These are phyloP conservation scores for Dendrolimus houi DNA, from an alignment of 2,888 invertebrate genomes.

Conservation along the genomic window DNA sequence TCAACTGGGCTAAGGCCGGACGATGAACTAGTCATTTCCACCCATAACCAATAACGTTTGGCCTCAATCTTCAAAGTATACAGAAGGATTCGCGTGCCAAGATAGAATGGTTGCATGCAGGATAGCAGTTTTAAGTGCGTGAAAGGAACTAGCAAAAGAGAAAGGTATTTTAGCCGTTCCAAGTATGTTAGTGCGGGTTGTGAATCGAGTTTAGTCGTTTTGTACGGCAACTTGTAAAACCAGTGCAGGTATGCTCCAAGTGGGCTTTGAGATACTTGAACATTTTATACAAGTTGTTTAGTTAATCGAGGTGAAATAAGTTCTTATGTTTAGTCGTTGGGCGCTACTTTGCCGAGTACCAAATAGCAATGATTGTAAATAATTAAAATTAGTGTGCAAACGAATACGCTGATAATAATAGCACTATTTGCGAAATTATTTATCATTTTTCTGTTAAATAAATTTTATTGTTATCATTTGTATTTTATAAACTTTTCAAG, in stretches of 20 bases:
- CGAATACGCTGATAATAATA: too few species aligned
- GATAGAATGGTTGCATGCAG: constrained; percentile 23
- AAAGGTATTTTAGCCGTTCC: constrained; percentile 37
- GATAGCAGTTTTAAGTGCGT: constrained; percentile 33
- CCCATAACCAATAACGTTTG: neutral
- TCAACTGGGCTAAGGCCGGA: constrained; percentile 71
- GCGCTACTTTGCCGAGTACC: too few species aligned
- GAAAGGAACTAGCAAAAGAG: constrained; percentile 59
- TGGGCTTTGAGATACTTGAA: neutral
- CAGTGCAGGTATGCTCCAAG: neutral
- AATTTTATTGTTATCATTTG: too few species aligned
- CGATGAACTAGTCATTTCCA: constrained; percentile 39
- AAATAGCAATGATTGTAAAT: too few species aligned
- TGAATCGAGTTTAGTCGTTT: constrained; percentile 28
- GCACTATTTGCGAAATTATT: too few species aligned
- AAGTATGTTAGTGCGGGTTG: constrained; percentile 25
- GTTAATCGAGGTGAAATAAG: too few species aligned
- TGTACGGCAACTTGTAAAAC: neutral
- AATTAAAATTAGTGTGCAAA: too few species aligned
- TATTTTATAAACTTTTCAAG: neutral
- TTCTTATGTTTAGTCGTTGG: too few species aligned
- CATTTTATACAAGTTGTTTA: neutral
- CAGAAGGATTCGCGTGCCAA: constrained; percentile 23
- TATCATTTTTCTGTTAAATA: too few species aligned
- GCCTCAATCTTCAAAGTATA: constrained; percentile 10